Base-by-base conservation (phyloP, 2,888 invertebrate species). In the Tenthredo distinguenda region DNA sequence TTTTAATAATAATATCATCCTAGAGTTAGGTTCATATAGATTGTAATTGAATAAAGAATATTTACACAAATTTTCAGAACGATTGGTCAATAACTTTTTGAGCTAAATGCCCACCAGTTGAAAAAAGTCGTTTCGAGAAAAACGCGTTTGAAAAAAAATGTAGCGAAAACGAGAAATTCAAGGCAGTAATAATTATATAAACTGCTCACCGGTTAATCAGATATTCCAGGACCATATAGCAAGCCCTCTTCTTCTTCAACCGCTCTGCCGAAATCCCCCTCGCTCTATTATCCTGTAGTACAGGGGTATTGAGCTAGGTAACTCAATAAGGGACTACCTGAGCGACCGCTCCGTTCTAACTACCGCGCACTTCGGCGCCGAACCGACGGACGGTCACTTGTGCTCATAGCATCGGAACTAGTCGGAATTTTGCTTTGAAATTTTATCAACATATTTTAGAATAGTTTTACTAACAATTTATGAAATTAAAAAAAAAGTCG, bases 1-100 rank as follows among this genome's bases (percentile, higher is more conserved):
- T 86, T 85, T 77, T 43, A 26, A 85, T 77, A 74, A 86, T 77
- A 31, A 86, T 85, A 86, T 86, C 15, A 85, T 86, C 77, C 76
- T 84, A 55, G 79, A 85, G 5, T 84, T 77, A 15, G 62, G 85
- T 85, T 83, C 71, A 86, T 86, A 7, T 85, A 5, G 40, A 47
- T 21, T 77, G 6, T 15, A 85, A 85, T 85, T 31, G 85, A 85
- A 82, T 85, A 85, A 86, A 86, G 74, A 86, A 86, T 82, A n/a
- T 85, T 74, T 62, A 85, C 82, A 85, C 18, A 15, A 77, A 77
- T 34, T 77, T 77, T 77, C 50, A 77, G 77, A 77, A 77, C 77
- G 77, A 77, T 77, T 77, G 50, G 31, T 77, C 77, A 50, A 77
- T 77, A 77, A 77, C 77, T 72, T 72, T 21, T 72, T 2, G 72